These are phyloP conservation scores for Bucco capensis DNA, from an alignment of 2,113 vertebrate genomes.

Conservation along the genomic window DNA sequence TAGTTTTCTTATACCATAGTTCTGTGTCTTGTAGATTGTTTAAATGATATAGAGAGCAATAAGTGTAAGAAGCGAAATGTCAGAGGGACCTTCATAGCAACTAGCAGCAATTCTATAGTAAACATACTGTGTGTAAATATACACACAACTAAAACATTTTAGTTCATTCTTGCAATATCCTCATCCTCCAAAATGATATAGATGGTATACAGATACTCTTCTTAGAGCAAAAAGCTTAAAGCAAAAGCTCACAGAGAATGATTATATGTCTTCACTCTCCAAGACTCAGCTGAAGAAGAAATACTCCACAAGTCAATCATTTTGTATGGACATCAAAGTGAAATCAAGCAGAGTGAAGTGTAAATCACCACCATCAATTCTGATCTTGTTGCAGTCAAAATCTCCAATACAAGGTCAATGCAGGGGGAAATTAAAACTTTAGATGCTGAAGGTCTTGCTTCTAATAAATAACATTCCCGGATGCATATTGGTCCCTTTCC, in stretches of 20 bases:
- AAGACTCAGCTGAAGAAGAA: conserved; percentile 37
- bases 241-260: background rate
- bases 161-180: background rate
- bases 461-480: background rate
- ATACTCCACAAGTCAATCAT: conserved; percentile 27
- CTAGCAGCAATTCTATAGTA: background rate
- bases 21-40: background rate
- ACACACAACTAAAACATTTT: background rate
- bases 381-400: background rate
- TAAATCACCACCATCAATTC: conserved; percentile 14
- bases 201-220: background rate
- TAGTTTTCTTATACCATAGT: rapidly evolving
- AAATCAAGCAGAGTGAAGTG: conserved; percentile 4
- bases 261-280: background rate
- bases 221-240: background rate
- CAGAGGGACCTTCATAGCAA: background rate
- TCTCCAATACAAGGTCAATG: background rate
- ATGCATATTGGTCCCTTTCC: background rate
- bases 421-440: background rate
- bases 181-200: background rate
- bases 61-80: background rate
- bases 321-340: background rate
- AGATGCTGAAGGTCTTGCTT: background rate
- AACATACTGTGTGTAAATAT: background rate
- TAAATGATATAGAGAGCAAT: background rate